phyloP scores from a whole-genome alignment of 2,113 vertebrate species.

The Paratilapia polleni region DNA sequence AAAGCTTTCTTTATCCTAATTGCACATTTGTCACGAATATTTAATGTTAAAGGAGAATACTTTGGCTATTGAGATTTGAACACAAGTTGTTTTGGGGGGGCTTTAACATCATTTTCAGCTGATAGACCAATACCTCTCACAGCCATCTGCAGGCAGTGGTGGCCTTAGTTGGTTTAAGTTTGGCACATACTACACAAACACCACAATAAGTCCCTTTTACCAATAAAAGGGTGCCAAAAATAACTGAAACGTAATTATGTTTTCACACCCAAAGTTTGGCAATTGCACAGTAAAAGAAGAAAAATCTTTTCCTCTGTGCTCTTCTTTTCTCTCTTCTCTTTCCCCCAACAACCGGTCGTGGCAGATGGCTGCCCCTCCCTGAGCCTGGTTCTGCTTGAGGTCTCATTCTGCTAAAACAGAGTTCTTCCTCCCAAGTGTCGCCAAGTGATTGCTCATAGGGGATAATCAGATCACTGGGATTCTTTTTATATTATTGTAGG shows the following conservation, averaged over 20 bases:
- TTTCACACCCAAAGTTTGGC: background rate
- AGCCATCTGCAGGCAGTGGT: background rate
- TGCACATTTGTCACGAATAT: background rate
- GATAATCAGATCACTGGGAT: background rate
- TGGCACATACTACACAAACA: background rate
- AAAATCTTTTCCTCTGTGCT: background rate
- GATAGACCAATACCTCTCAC: background rate
- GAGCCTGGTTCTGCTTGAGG: background rate
- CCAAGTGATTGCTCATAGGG: background rate
- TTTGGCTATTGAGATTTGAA: background rate
- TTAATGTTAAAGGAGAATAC: background rate
- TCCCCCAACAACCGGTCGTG: background rate
- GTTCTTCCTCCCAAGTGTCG: background rate
- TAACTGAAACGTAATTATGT: background rate
- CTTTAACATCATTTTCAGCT: background rate
- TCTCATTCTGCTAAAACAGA: slow-evolving; percentile 2
- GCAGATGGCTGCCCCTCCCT: slow-evolving; percentile 13
- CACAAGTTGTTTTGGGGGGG: background rate
- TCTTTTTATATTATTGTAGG: background rate
- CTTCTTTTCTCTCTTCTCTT: background rate
- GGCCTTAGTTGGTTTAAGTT: background rate
- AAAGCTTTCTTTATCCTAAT: too few relatives aligned
- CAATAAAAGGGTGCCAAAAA: background rate
- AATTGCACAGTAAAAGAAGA: background rate
- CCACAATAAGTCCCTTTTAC: background rate